phyloP scores from a whole-genome alignment of 2,888 invertebrate species.

The Phrixothrix hirtus region DNA sequence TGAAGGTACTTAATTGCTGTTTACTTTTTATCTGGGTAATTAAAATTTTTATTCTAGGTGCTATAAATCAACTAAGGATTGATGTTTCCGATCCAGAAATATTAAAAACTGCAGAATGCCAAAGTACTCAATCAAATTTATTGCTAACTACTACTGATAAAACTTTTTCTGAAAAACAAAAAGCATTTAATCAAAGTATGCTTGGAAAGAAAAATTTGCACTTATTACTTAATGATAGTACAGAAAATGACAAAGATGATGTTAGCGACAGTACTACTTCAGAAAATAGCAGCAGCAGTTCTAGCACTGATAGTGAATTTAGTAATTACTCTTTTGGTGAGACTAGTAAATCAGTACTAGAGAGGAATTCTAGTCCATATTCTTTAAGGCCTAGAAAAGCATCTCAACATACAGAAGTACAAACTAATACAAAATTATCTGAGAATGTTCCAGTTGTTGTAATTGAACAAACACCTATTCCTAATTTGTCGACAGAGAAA shows the following conservation, averaged over 20 bases:
- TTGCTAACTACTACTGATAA: not conserved
- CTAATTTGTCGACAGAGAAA: constrained; percentile 8
- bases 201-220: constrained; percentile 50
- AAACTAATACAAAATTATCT: not conserved
- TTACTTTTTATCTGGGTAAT: too few relatives aligned
- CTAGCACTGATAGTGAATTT: constrained; percentile 8
- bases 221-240: constrained; percentile 29
- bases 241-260: constrained; percentile 6
- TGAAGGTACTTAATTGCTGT: too few relatives aligned
- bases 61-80: too few relatives aligned
- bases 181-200: constrained; percentile 40
- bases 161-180: constrained; percentile 27
- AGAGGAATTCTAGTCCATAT: constrained; percentile 7
- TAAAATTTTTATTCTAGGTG: too few relatives aligned
- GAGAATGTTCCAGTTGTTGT: not conserved
- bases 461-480: too few relatives aligned
- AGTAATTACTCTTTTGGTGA: not conserved
- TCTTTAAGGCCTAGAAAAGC: constrained; percentile 27
- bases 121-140: too few relatives aligned
- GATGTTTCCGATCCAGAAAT: too few relatives aligned
- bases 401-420: not conserved
- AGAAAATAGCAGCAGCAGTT: constrained; percentile 17
- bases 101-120: too few relatives aligned
- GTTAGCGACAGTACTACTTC: constrained; percentile 12
- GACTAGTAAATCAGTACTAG: not conserved